Evolutionary conservation across 2,113 vertebrate genomes (phyloP).

Genomic region (Gobius niger): DNA sequence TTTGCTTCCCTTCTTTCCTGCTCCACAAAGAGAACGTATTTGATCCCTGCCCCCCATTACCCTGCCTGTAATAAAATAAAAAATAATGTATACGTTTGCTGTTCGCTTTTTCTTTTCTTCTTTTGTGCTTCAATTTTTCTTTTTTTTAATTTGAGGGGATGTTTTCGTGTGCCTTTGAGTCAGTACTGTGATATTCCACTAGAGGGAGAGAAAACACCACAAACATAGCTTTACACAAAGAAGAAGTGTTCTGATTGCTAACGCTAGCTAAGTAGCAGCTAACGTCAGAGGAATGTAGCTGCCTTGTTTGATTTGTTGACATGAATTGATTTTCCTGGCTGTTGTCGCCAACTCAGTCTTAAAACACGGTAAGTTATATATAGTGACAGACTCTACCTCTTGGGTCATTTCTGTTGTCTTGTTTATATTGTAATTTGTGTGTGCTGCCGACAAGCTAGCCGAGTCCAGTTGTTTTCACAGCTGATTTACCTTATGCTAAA

Average conservation of each 20-base stretch:
- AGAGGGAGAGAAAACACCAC: constrained; percentile 24
- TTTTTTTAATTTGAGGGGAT: too few relatives aligned
- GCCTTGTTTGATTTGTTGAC: neutral
- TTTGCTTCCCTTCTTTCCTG: constrained; percentile 69
- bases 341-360: neutral
- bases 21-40: constrained; percentile 78
- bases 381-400: accelerated
- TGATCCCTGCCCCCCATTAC: constrained; percentile 58
- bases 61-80: constrained; percentile 78
- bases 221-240: constrained; percentile 7
- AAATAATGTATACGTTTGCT: constrained; percentile 62
- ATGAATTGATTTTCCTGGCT: constrained; percentile 41
- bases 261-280: constrained; percentile 27
- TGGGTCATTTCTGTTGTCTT: accelerated
- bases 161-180: too few relatives aligned
- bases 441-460: neutral
- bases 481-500: constrained; percentile 10
- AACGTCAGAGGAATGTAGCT: constrained; percentile 2
- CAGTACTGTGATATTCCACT: neutral
- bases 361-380: constrained; percentile 36
- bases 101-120: constrained; percentile 24
- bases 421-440: neutral
- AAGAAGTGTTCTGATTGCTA: constrained; percentile 26
- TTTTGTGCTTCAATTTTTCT: neutral
- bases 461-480: constrained; percentile 37